Conservation (phyloP, 2,797 vertebrate species). For the Pempheris klunzingeri region DNA sequence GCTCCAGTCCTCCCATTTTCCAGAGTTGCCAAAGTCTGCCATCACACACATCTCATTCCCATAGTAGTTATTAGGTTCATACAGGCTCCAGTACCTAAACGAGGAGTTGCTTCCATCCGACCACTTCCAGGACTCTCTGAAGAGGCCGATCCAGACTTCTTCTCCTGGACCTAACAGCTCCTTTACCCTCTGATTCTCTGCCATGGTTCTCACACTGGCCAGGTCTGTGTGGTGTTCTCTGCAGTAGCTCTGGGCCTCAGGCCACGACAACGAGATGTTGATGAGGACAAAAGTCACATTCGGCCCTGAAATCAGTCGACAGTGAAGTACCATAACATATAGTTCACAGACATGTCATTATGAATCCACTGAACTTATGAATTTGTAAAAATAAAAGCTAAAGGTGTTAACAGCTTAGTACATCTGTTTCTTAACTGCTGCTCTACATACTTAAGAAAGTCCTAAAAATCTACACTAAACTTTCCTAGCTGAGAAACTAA, state of each 20-base stretch:
- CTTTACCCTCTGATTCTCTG: conserved; percentile 18
- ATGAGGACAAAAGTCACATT: neutral
- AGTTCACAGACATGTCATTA: too few species aligned
- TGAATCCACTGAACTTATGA: too few species aligned
- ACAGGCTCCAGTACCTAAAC: conserved; percentile 13
- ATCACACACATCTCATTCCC: neutral
- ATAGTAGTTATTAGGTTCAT: fast-evolving
- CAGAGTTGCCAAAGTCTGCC: fast-evolving
- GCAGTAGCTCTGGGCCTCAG: conserved; percentile 57
- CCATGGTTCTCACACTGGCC: conserved; percentile 45
- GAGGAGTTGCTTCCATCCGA: conserved; percentile 17
- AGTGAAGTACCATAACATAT: neutral
- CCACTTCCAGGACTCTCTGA: conserved; percentile 59
- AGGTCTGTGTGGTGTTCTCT: conserved; percentile 57
- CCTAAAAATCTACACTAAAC: too few species aligned
- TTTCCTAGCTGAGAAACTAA: too few species aligned
- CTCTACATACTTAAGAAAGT: too few species aligned
- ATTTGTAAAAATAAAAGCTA: too few species aligned
- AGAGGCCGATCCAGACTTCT: conserved; percentile 55
- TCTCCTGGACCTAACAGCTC: fast-evolving
- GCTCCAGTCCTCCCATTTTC: conserved; percentile 18
- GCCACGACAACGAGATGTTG: neutral
- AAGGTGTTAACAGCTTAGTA: too few species aligned
- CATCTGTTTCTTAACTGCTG: too few species aligned
- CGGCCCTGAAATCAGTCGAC: neutral